Evolutionary conservation across 2,113 vertebrate species (phyloP).

Genomic region (Dolichotis patagonum): DNA sequence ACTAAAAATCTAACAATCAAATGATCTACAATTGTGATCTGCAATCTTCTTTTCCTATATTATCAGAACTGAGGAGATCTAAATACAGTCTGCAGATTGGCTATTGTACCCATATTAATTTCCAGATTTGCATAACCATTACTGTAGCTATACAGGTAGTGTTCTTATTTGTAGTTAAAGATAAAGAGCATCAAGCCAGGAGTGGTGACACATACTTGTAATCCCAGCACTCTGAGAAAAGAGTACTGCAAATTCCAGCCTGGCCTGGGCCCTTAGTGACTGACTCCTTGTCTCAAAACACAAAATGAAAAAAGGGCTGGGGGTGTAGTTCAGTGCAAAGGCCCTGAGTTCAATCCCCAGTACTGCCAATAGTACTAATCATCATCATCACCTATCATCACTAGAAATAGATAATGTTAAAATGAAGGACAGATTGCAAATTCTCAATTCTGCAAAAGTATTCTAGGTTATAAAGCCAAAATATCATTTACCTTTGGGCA

Average conservation of each 20-base stretch:
- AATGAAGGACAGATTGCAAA: neutral
- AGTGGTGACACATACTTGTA: neutral
- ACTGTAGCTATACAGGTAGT: neutral
- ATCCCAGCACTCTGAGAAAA: neutral
- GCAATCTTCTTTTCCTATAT: conserved; percentile 4
- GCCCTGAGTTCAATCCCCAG: neutral
- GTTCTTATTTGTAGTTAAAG: neutral
- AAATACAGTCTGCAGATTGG: neutral
- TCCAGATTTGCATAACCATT: neutral
- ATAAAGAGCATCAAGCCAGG: neutral
- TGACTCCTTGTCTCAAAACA: neutral
- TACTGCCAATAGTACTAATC: neutral
- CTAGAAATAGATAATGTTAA: neutral
- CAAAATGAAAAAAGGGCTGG: neutral
- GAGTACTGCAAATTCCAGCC: neutral
- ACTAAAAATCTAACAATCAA: neutral
- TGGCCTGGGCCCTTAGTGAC: neutral
- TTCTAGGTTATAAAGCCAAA: conserved; percentile 5
- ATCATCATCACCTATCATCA: neutral
- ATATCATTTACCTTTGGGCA: neutral
- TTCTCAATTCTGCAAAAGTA: neutral
- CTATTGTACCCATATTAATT: neutral
- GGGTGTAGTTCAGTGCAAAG: neutral
- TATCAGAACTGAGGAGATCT: conserved; percentile 4
- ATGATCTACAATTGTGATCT: neutral